These are phyloP conservation scores for Melanitta fusca DNA, from an alignment of 2,797 vertebrate genomes.

Conservation along the genomic window DNA sequence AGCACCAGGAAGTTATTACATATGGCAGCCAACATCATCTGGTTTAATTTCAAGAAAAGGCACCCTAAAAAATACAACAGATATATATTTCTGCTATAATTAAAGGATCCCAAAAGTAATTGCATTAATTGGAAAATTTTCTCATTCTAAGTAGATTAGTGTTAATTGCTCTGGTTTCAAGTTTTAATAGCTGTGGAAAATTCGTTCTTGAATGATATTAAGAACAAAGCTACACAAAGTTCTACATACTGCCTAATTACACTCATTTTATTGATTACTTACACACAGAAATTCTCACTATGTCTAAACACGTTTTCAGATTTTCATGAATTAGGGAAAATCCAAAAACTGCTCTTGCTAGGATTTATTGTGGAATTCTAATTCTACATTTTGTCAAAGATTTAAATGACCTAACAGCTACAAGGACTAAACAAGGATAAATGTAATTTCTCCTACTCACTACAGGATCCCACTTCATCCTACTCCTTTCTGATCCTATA, in stretches of 20 bases:
- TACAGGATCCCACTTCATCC: not conserved
- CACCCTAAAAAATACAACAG: not conserved
- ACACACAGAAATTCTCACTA: not conserved
- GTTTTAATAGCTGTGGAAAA: not conserved
- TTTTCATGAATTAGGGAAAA: not conserved
- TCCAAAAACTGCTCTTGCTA: not conserved
- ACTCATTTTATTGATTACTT: not conserved
- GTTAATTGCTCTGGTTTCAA: not conserved
- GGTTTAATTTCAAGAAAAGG: slow-evolving; percentile 16
- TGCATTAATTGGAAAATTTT: not conserved
- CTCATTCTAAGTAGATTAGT: not conserved
- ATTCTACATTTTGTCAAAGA: not conserved
- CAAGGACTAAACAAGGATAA: slow-evolving; percentile 29
- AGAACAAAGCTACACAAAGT: not conserved
- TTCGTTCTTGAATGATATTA: not conserved
- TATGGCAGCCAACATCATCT: not conserved
- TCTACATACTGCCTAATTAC: not conserved
- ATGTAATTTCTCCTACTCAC: not conserved
- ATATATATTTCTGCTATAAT: not conserved
- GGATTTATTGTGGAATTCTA: not conserved
- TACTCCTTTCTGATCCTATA: not conserved
- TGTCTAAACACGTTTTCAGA: not conserved
- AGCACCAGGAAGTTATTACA: slow-evolving; percentile 44
- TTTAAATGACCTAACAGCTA: slow-evolving; percentile 10
- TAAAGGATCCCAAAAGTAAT: not conserved